These are phyloP conservation scores for Merops nubicus DNA, from an alignment of 2,113 vertebrate genomes.

Conservation along the genomic window DNA sequence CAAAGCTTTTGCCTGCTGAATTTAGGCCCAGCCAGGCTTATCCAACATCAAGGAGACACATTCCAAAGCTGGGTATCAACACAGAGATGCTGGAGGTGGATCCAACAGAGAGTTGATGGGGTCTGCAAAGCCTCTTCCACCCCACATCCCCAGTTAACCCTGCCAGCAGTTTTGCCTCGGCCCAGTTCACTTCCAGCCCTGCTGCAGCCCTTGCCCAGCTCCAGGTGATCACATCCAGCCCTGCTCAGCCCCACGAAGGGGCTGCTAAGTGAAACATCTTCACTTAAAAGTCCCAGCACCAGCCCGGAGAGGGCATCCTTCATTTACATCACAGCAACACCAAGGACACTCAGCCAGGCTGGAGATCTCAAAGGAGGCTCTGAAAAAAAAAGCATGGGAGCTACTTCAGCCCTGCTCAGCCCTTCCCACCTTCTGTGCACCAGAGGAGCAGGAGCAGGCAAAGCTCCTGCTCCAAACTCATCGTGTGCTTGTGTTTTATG, in stretches of 20 bases:
- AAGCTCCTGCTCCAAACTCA: background rate
- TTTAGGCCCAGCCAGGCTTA: background rate
- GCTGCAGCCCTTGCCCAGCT: background rate
- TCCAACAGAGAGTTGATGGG: background rate
- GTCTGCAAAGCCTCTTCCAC: background rate
- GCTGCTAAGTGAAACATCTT: background rate
- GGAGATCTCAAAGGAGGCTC: background rate
- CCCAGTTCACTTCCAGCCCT: background rate
- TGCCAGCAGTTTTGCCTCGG: background rate
- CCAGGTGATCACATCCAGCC: background rate
- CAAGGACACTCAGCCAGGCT: background rate
- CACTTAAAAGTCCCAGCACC: background rate
- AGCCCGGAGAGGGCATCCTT: background rate
- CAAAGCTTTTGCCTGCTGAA: background rate
- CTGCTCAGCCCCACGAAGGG: background rate
- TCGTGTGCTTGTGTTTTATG: fast-evolving
- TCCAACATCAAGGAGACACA: background rate
- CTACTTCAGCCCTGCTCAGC: background rate
- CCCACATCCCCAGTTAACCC: background rate
- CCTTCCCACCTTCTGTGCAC: background rate
- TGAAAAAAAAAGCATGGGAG: fast-evolving
- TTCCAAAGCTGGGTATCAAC: background rate
- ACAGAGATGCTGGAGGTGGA: fast-evolving
- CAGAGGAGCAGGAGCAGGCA: background rate
- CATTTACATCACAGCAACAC: background rate